These are phyloP conservation scores for Vanessa cardui DNA, from an alignment of 2,888 invertebrate genomes.

Conservation along the genomic window DNA sequence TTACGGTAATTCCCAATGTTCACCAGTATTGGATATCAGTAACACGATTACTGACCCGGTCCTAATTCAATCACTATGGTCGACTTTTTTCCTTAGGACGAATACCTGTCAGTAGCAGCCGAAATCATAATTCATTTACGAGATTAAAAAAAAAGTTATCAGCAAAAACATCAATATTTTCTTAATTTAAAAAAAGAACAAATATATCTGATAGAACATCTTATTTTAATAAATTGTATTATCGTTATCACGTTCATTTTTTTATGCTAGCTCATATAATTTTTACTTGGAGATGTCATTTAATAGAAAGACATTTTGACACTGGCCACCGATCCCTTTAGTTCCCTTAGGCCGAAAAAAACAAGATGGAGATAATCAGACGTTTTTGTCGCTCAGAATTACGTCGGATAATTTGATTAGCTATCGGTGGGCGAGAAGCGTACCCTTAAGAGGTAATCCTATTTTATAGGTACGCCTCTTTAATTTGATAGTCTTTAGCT, in stretches of 20 bases:
- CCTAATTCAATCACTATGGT: conserved; percentile 78
- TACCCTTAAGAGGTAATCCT: conserved; percentile 72
- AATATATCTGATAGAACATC: background rate
- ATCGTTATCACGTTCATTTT: background rate
- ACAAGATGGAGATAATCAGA: conserved; percentile 70
- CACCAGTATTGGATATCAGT: conserved; percentile 77
- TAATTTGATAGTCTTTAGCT: conserved; percentile 59
- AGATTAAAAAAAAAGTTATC: background rate
- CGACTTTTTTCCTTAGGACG: conserved; percentile 60
- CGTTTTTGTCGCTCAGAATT: conserved; percentile 75
- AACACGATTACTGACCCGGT: conserved; percentile 80
- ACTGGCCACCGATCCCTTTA: conserved; percentile 63
- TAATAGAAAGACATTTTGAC: conserved; percentile 42
- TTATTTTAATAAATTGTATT: background rate
- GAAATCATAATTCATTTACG: conserved; percentile 42
- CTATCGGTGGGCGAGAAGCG: conserved; percentile 70
- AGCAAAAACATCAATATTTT: too few species aligned
- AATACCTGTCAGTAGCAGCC: conserved; percentile 55
- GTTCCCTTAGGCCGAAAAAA: conserved; percentile 58
- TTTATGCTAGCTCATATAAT: conserved; percentile 7
- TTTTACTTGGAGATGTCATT: conserved; percentile 2
- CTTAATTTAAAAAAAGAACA: background rate
- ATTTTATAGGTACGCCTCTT: conserved; percentile 62
- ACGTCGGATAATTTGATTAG: conserved; percentile 77
- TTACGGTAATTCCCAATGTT: conserved; percentile 71